Base-by-base conservation (phyloP, 2,797 vertebrate genomes). In the Lacerta agilis region DNA sequence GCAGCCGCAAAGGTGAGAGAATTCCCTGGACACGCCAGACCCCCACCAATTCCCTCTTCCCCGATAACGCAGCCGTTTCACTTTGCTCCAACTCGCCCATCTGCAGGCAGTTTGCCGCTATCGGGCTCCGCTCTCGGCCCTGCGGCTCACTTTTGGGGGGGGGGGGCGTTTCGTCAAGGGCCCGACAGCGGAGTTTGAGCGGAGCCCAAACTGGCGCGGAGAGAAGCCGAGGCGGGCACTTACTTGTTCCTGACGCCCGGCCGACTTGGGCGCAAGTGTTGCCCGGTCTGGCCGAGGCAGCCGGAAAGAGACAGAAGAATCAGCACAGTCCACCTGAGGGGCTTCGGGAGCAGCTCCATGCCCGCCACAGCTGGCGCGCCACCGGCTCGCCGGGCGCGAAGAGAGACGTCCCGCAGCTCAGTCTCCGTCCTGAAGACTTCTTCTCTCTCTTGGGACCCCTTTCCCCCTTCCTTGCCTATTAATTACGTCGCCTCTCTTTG, bases 241-340 rank as follows among this genome's bases (percentile, higher is more conserved):
- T 96, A 97, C 97, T 96, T 97, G 96, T 90, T 96, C 91, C 95
- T 95, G 91, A 95, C 95, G 76, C 97, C 90, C 38, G 96, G 96
- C 0, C 96, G 95, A 55, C 87, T 91, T 79, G 94, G 89, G n/a
- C 92, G 92, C 88, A 94, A 91, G 86, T 95, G 96, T 85, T 96
- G 94, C 55, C 86, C 86, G 84, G 91, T 92, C 25, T 91, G 95
- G 93, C 94, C 80, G 29, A 97, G 93, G 49, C 95, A 94, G 10
- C 90, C 92, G 64, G 93, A 92, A 88, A 97, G 89, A 38, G 92
- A 91, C 76, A 96, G 88, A 1, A 94, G 93, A 2, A 97, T 91
- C 78, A 91, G 89, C 85, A 95, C 92, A n/a, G 93, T 92, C 95
- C 96, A 95, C 61, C 91, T 78, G 36, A 81, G 49, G 85, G 69